Conservation (phyloP, 2,888 invertebrate species). For the Campopleginae sp. region DNA sequence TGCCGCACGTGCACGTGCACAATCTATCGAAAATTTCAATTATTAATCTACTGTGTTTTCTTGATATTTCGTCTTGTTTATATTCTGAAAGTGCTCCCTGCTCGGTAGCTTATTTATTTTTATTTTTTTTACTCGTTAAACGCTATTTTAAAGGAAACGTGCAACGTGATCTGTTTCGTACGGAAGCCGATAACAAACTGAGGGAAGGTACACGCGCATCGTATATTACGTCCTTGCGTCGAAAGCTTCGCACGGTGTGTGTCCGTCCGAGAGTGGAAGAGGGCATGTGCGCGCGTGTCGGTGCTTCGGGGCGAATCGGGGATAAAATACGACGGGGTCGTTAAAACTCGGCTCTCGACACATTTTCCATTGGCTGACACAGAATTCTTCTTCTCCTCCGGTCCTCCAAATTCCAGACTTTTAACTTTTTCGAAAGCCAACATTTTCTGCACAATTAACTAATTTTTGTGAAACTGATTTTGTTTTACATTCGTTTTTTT, state of each 20-base stretch:
- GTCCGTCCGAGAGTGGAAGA: neutral
- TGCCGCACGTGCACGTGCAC: constrained; percentile 42
- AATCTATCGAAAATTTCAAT: constrained; percentile 15
- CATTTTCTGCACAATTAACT: neutral
- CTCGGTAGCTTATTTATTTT: constrained; percentile 6
- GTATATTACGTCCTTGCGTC: constrained; percentile 57
- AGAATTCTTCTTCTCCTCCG: constrained; percentile 3
- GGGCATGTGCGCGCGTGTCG: neutral
- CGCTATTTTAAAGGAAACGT: constrained; percentile 49
- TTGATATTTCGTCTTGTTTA: neutral
- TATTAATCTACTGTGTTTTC: neutral
- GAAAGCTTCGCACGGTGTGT: constrained; percentile 21
- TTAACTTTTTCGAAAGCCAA: neutral
- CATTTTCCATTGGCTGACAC: constrained; percentile 25
- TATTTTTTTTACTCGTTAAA: neutral
- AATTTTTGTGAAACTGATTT: neutral
- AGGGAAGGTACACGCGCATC: constrained; percentile 63
- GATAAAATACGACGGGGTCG: constrained; percentile 46
- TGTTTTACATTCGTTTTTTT: neutral
- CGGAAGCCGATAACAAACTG: constrained; percentile 80
- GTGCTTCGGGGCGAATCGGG: constrained; percentile 52
- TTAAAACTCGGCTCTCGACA: constrained; percentile 26
- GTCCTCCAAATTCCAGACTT: neutral
- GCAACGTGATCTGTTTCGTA: constrained; percentile 70
- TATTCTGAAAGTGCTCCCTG: constrained; percentile 5